Base-by-base conservation (phyloP, 2,888 invertebrate genomes). In the Callyntrura sp. region DNA sequence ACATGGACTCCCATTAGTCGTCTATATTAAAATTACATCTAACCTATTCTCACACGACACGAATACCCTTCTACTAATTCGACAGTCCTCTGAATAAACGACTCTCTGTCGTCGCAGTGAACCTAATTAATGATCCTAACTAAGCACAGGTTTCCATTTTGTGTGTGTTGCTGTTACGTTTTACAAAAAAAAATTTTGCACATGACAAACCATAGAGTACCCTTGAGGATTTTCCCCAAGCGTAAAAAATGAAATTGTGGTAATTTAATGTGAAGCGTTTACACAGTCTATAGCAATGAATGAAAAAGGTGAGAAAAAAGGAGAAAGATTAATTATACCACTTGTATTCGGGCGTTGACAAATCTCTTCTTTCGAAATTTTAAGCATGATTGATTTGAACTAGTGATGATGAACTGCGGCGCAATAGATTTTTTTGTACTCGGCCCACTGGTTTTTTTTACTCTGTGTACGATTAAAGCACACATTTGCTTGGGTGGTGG, bases 361-460 rank as follows among this genome's bases (percentile, higher is more conserved):
- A 84, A 89, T 89, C 84, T 84, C 23, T 60, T 68, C 79, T 70
- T 70, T 81, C 35, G 55, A 62, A 84, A 45, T 14, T 65, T 57
- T 35, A 89, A 89, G 79, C 89, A 85, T 89, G 89, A 89, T 89
- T 89, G 89, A 89, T 89, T 78, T 78, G 55, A 81, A 60, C 28
- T 82, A 25, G 35, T 35, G 35, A 35, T 35, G 35, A 78, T 51
- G 76, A 65, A 68, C 55, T 35, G 28, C n/a, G 60, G 60, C 51
- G n/a, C 17, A 48, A 17, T 17, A 12, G 0, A 12, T 35, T n/a
- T 81, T 62, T 81, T 62, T 81, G 3, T 35, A 17, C 35, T 17
- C 43, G 62, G 62, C 62, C 60, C 62, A 81, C 62, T 62, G 81
- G 81, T 81, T 81, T 62, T 81, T 62, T 12, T 17, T 51, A 78